Evolutionary conservation across 1,140 invertebrate genomes (phyloP), one percentile per base, ranked within the genome.

Genomic region (Plutomurus gul): DNA sequence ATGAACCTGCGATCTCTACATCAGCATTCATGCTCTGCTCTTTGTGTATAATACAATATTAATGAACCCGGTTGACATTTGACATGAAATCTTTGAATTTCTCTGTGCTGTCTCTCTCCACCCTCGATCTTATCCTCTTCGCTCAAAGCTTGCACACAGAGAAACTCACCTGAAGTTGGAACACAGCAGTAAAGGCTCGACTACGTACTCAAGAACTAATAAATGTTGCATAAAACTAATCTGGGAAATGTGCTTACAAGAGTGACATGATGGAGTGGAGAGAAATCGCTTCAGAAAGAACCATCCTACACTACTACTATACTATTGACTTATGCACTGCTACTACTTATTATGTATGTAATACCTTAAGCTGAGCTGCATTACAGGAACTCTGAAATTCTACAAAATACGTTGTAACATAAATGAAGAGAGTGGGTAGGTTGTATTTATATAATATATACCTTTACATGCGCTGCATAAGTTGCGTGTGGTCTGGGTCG

Each of bases 171-270:
- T 65, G 27, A 65, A 27, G 36, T 65, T 65, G 25, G 25, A 65
- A 65, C 39, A 43, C 1, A 3, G 7, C 39, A 43, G 7, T 43
- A 8, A 13, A 43, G n/a, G n/a, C n/a, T n/a, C 2, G 2, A 8
- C 7, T 13, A 10, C n/a, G 39, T 36, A 11, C 13, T 33, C 30
- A 4, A 65, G n/a, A 65, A 65, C 56, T 65, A 65, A 65, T 65
- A 65, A 65, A 65, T 65, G 36, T 65, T 65, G 25, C 56, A 65
- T 33, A 65, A 65, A 65, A 65, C 27, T 65, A 65, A 65, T 65
- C 56, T 65, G 56, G 27, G 16, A 65, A 65, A 65, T 65, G 56
- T 65, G 36, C 13, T n/a, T n/a, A n/a, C n/a, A n/a, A 65, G 4
- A n/a, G 25, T 18, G n/a, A 65, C 16, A 7, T 60, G 3, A 8